Base-by-base conservation (phyloP, 2,113 vertebrate species). In the Calidris pygmaea region DNA sequence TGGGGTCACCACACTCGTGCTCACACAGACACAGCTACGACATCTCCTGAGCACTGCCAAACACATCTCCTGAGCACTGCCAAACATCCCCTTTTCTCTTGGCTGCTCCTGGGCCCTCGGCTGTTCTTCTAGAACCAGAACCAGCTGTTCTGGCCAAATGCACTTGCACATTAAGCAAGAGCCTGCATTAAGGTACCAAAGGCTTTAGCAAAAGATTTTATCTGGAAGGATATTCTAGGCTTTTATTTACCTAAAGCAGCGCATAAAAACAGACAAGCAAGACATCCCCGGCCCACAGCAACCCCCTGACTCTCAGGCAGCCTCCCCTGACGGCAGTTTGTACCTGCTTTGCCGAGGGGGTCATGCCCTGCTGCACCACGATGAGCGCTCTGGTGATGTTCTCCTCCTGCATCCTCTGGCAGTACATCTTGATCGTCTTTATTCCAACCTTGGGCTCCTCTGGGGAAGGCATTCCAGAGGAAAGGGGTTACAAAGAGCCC, bases 341-440 rank as follows among this genome's bases (percentile, higher is more conserved):
- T 30, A 99, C 99, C 99, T 99, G 99, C 96, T 99, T 99, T 5
- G 99, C 99, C 1, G 99, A 99, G 1, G 99, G 99, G 0, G 99
- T 99, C 99, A 99, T 99, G 84, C 99, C 99, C 93, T 99, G 99
- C 97, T 99, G 99, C 21, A 99, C 99, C 82, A 99, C 99, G 39
- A 99, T 99, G 89, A 99, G 98, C 0, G 99, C 99, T 0, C 99
- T 96, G 3, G 99, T 99, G 97, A 99, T 99, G 97, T 99, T 99
- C 96, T 99, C 99, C 90, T 99, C 99, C 96, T 99, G 99, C 99
- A 99, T 99, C 53, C 99, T 98, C 97, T 99, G 99, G 91, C 99
- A 99, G 93, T 99, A 99, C 98, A 99, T 99, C 97, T 99, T 99
- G 93, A 99, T 99, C 1, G 99, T 99, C 97, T 99, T 99, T 73